phyloP scores from a whole-genome alignment of 2,113 vertebrate genomes.

The Trogon melanurus region DNA sequence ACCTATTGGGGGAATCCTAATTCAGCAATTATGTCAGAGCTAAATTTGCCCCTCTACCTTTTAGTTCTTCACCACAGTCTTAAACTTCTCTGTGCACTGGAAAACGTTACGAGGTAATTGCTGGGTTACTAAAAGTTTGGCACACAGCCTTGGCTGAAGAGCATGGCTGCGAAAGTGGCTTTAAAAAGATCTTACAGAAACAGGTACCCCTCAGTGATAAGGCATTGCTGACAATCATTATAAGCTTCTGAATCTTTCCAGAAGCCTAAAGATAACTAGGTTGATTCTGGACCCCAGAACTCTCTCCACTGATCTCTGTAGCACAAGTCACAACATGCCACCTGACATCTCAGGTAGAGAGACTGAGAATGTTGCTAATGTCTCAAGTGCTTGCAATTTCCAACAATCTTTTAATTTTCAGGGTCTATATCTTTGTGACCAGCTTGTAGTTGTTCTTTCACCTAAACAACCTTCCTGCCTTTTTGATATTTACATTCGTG shows the following conservation, averaged over 20 bases:
- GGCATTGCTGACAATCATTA: not conserved
- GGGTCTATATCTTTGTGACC: not conserved
- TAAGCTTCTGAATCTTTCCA: not conserved
- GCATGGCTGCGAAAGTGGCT: not conserved
- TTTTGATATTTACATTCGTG: not conserved
- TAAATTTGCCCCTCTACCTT: not conserved
- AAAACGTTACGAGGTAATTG: not conserved
- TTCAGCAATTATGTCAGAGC: not conserved
- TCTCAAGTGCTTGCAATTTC: not conserved
- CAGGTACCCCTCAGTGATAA: accelerated
- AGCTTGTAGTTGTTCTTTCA: not conserved
- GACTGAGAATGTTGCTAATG: not conserved
- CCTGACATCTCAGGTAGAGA: not conserved
- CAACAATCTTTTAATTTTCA: not conserved
- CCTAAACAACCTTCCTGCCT: not conserved
- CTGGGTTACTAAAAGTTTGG: not conserved
- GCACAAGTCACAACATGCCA: accelerated
- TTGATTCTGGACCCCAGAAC: not conserved
- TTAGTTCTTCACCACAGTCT: not conserved
- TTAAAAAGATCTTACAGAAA: not conserved
- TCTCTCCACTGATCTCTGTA: not conserved
- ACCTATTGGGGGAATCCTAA: not conserved
- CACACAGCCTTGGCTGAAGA: not conserved
- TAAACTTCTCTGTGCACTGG: not conserved
- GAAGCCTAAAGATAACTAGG: not conserved